Evolutionary conservation across 1,140 invertebrate genomes (phyloP).

Genomic region (Zaprionus inermis): DNA sequence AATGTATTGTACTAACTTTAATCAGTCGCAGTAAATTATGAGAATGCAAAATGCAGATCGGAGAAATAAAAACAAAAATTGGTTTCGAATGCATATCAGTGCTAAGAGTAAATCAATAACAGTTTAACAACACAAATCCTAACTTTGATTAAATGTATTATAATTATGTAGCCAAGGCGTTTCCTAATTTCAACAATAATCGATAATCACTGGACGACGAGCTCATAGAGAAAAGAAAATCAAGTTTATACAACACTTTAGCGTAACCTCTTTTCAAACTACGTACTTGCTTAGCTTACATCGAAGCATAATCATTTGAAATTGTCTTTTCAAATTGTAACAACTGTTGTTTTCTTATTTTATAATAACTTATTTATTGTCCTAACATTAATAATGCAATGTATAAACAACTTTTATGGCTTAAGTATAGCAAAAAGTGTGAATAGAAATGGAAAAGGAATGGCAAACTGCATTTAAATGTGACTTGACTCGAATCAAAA

Average conservation of each 20-base stretch:
- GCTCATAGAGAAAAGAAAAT: conserved; percentile 41
- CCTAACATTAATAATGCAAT: conserved; percentile 72
- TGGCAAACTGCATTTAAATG: conserved; percentile 75
- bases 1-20: conserved; percentile 78
- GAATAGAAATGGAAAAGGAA: conserved; percentile 54
- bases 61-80: conserved; percentile 48
- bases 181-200: conserved; percentile 43
- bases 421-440: conserved; percentile 66
- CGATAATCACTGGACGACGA: conserved; percentile 53
- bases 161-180: conserved; percentile 65
- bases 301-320: conserved; percentile 54
- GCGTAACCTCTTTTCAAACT: conserved; percentile 59
- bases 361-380: conserved; percentile 80
- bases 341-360: conserved; percentile 80
- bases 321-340: conserved; percentile 64
- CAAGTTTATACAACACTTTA: conserved; percentile 59
- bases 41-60: conserved; percentile 36
- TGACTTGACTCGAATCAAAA: conserved; percentile 77
- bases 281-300: conserved; percentile 50
- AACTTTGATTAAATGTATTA: conserved; percentile 74
- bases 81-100: conserved; percentile 71
- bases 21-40: conserved; percentile 36
- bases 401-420: conserved; percentile 74
- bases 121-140: conserved; percentile 56
- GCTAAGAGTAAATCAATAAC: conserved; percentile 44